Evolutionary conservation across 2,888 invertebrate genomes (phyloP), one percentile per base, ranked within the genome.

Genomic region (Sthenelais limicola): DNA sequence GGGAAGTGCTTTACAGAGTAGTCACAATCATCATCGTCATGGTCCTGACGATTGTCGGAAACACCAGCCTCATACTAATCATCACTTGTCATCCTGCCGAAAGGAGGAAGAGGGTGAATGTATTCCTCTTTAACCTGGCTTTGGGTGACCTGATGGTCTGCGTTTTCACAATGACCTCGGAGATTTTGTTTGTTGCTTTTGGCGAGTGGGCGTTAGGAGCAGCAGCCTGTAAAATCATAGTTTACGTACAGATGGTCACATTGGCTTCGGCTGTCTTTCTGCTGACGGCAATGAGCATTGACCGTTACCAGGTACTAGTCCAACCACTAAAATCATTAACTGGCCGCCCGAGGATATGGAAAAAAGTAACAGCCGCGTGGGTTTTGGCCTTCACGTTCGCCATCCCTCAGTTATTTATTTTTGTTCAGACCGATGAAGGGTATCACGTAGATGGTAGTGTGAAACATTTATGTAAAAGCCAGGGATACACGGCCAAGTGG

Each of bases 141-240:
- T 79, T 88, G 28, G 88, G 87, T 0, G 89, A 89, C 79, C 79
- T 89, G 38, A 85, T 88, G 24, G 88, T 89, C 5, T 88, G 88
- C 38, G 77, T 83, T 43, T 84, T 88, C 33, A 88, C 88, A 3
- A 88, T 88, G 87, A 84, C 88, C 24, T 85, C 87, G 7, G 88
- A 89, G 76, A 84, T 89, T 32, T 76, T 89, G 18, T 86, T 88
- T 73, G 83, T 86, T 38, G 85, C 87, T 0, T 88, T 87, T 73
- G 86, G 86, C 3, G 87, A 88, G 76, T 89, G 89, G 89, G 84
- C 87, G 9, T 80, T 89, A 18, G 89, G 89, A 0, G 83, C 84
- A 0, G 81, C 82, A 9, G 82, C 86, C 28, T 89, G 88, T 80
- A 88, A 88, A 79, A 75, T 87, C 18, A 82, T 85, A 35, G 85